These are phyloP conservation scores for Helicoverpa zea DNA, from an alignment of 1,140 invertebrate genomes.

Conservation along the genomic window DNA sequence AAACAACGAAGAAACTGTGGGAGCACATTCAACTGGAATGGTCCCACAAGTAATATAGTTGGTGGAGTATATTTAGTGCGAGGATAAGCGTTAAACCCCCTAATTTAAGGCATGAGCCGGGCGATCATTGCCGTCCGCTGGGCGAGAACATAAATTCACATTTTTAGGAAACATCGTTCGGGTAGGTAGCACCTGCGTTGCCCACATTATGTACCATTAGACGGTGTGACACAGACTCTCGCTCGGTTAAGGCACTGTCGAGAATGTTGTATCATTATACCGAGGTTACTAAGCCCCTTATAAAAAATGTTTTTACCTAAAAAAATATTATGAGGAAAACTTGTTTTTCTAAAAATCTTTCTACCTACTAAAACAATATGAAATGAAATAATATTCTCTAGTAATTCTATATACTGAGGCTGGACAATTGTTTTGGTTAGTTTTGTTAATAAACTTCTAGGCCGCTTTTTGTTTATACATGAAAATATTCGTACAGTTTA, in stretches of 20 bases:
- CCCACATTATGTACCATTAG: slow-evolving; percentile 71
- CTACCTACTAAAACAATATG: slow-evolving; percentile 24
- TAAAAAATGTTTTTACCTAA: neutral
- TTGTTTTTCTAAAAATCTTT: neutral
- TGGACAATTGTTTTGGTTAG: too few species aligned
- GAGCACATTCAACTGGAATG: slow-evolving; percentile 51
- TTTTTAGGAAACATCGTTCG: slow-evolving; percentile 75
- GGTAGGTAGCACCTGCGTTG: slow-evolving; percentile 69
- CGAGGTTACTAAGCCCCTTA: slow-evolving; percentile 21
- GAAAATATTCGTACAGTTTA: neutral
- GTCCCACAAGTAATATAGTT: slow-evolving; percentile 66
- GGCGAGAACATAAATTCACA: slow-evolving; percentile 80
- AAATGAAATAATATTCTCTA: too few species aligned
- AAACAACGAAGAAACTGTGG: slow-evolving; percentile 59
- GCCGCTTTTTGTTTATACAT: too few species aligned
- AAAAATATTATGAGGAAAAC: too few species aligned
- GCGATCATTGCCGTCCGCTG: slow-evolving; percentile 79
- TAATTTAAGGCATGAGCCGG: slow-evolving; percentile 80
- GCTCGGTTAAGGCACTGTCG: slow-evolving; percentile 52
- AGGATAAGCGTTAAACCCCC: slow-evolving; percentile 77
- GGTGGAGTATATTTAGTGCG: slow-evolving; percentile 73
- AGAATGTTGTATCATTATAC: slow-evolving; percentile 30
- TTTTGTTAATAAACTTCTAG: too few species aligned
- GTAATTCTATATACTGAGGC: too few species aligned
- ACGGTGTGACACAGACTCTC: slow-evolving; percentile 59